phyloP scores from a whole-genome alignment of 2,113 vertebrate genomes.

The Gambusia affinis region DNA sequence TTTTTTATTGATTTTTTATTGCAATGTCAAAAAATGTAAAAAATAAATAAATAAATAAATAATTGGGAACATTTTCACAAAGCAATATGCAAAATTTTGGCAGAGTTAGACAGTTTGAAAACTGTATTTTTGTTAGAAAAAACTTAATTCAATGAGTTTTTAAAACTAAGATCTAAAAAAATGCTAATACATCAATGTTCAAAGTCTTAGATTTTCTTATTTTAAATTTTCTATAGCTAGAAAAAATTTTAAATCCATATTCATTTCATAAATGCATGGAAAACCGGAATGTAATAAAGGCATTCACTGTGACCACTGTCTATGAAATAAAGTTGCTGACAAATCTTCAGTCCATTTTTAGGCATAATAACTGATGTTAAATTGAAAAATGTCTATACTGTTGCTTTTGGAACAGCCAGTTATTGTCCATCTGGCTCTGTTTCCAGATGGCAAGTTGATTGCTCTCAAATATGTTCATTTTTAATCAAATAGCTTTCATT shows the following conservation, averaged over 20 bases:
- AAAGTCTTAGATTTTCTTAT: not conserved
- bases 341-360: conserved; percentile 15
- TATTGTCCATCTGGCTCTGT: conserved; percentile 44
- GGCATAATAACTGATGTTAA: conserved; percentile 19
- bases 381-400: conserved; percentile 31
- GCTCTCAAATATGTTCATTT: conserved; percentile 43
- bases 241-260: not conserved
- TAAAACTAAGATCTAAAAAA: too few species aligned
- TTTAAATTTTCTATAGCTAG: not conserved
- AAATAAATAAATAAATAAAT: not conserved
- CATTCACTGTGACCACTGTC: not conserved
- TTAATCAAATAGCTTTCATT: conserved; percentile 55
- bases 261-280: not conserved
- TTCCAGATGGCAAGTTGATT: conserved; percentile 65
- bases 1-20: not conserved
- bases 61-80: not conserved
- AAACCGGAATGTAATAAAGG: not conserved
- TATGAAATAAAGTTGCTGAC: not conserved
- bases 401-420: conserved; percentile 16
- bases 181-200: too few species aligned
- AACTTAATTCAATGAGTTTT: too few species aligned
- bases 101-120: too few species aligned
- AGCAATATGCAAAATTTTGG: not conserved
- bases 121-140: too few species aligned
- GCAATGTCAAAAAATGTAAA: not conserved